A percentile compares a stretch with the other conserved stretches of the same genome.
Evolutionary conservation across 2,888 invertebrate species (phyloP).

Genomic region (Acrobasis suavella): DNA sequence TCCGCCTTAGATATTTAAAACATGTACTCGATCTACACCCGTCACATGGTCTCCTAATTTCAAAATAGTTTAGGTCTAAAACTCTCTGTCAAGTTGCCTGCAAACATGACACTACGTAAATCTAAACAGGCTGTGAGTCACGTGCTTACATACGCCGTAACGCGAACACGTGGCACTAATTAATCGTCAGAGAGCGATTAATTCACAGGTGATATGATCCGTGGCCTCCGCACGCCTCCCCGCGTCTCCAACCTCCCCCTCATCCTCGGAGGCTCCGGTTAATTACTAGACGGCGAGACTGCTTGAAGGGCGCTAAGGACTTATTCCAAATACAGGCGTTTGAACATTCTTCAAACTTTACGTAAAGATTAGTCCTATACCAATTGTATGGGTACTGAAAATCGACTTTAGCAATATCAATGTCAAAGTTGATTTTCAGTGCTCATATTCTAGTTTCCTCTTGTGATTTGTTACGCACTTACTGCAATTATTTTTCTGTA

Average conservation of each 20-base stretch:
- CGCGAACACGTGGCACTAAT: slow-evolving; percentile 70
- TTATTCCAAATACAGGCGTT: slow-evolving; percentile 41
- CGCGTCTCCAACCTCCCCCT: slow-evolving; percentile 34
- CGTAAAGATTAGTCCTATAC: not conserved
- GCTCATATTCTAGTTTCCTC: too few relatives aligned
- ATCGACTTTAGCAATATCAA: too few relatives aligned
- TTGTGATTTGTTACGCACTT: too few relatives aligned
- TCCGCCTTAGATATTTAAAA: too few relatives aligned
- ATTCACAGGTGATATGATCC: slow-evolving; percentile 78
- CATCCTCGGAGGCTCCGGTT: slow-evolving; percentile 45
- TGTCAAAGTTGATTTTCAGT: too few relatives aligned
- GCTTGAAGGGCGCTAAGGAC: slow-evolving; percentile 58
- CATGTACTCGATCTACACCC: too few relatives aligned
- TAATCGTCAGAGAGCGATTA: slow-evolving; percentile 77
- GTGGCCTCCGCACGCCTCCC: slow-evolving; percentile 44
- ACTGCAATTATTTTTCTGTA: too few relatives aligned
- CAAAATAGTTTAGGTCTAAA: too few relatives aligned
- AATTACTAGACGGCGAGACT: slow-evolving; percentile 66
- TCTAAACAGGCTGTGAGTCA: slow-evolving; percentile 35
- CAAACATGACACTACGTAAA: not conserved
- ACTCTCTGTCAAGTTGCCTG: not conserved
- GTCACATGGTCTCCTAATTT: too few relatives aligned
- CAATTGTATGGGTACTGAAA: not conserved
- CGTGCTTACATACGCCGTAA: slow-evolving; percentile 47
- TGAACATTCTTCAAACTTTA: slow-evolving; percentile 31